Evolutionary conservation across 2,797 vertebrate genomes (phyloP).

Genomic region (Falco naumanni): DNA sequence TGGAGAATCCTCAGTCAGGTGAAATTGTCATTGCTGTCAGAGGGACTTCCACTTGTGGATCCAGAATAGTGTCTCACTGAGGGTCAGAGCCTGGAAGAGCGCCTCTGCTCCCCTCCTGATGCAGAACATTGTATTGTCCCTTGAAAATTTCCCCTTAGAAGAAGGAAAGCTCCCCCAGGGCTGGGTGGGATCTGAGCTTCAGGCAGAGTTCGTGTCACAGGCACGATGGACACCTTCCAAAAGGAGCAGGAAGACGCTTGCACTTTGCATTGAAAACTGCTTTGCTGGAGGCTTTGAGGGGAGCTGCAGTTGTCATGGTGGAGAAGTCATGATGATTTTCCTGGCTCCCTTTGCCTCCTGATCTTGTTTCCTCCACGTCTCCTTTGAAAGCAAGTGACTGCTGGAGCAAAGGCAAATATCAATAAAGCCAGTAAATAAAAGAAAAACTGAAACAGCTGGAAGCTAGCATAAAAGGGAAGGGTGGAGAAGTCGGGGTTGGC

Average conservation of each 20-base stretch:
- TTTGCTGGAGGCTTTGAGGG: neutral
- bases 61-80: neutral
- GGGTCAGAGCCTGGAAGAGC: neutral
- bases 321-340: neutral
- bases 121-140: neutral
- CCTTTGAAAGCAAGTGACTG: conserved; percentile 14
- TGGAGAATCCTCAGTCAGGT: neutral
- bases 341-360: neutral
- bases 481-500: neutral
- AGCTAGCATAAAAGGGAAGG: conserved; percentile 12
- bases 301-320: neutral
- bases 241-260: neutral
- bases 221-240: neutral
- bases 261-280: neutral
- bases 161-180: neutral
- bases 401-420: conserved; percentile 3
- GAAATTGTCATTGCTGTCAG: neutral
- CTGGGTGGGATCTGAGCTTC: neutral
- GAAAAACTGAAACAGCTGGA: conserved; percentile 36
- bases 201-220: neutral
- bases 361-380: neutral
- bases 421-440: conserved; percentile 33
- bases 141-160: neutral
- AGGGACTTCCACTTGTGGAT: neutral
- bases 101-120: neutral